Conservation (phyloP, 2,113 vertebrate genomes). For the Rhagologus leucostigma region DNA sequence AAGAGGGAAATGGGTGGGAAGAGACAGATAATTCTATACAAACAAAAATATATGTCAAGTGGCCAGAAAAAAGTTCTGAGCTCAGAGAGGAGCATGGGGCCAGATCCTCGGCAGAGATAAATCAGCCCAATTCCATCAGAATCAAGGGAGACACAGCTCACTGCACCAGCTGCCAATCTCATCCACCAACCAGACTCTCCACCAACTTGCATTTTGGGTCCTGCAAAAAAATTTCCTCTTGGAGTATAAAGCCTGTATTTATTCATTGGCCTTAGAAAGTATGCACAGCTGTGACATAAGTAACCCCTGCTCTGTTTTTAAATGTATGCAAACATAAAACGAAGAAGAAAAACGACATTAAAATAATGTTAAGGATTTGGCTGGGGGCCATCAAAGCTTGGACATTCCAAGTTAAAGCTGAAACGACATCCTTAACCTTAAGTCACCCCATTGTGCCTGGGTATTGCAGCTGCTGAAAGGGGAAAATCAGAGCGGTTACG, state of each 20-base stretch:
- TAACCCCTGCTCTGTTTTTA: conserved; percentile 63
- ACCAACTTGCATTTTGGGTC: conserved; percentile 11
- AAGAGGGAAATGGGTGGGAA: conserved; percentile 16
- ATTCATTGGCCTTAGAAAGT: conserved; percentile 52
- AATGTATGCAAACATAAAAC: conserved; percentile 63
- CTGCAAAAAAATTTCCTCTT: conserved; percentile 27
- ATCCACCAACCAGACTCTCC: conserved; percentile 5
- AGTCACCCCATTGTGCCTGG: conserved; percentile 69
- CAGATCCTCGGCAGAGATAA: background rate
- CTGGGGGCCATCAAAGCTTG: conserved; percentile 38
- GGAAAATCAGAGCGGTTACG: conserved; percentile 66
- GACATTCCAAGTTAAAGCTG: conserved; percentile 65
- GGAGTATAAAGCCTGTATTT: conserved; percentile 60
- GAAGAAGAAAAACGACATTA: conserved; percentile 65
- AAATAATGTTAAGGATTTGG: conserved; percentile 66
- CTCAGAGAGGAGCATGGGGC: background rate
- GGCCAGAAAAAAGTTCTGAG: background rate
- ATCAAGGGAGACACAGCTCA: background rate
- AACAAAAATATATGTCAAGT: conserved; percentile 24
- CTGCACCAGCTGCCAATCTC: background rate
- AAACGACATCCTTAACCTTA: conserved; percentile 69
- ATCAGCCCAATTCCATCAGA: background rate
- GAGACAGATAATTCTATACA: conserved; percentile 21
- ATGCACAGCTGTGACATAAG: conserved; percentile 67
- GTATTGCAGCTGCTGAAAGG: conserved; percentile 69